Percentiles rank a stretch among this genome's conserved stretches.
phyloP scores from a whole-genome alignment of 2,888 invertebrate genomes.

The Caenorhabditis auriculariae region DNA sequence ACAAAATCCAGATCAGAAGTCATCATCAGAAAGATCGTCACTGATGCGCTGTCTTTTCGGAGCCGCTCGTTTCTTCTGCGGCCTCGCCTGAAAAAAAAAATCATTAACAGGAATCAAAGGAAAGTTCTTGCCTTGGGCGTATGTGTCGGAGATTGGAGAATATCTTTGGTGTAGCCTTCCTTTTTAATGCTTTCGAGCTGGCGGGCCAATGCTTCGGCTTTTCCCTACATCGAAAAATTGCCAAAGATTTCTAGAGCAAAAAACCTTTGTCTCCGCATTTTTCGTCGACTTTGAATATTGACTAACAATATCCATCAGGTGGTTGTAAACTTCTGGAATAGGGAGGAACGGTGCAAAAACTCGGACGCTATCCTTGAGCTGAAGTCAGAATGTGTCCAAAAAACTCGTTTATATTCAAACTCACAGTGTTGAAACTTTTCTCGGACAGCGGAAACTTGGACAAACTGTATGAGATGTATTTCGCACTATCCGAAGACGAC shows the following conservation, averaged over 20 bases:
- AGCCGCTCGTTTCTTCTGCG: too few species aligned
- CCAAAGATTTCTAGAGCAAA: slow-evolving; percentile 4
- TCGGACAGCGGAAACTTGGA: slow-evolving; percentile 27
- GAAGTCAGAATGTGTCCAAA: not conserved
- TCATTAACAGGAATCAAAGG: too few species aligned
- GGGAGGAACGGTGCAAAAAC: slow-evolving; percentile 23
- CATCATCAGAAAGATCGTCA: too few species aligned
- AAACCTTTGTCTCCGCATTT: slow-evolving; percentile 13
- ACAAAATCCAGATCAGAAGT: too few species aligned
- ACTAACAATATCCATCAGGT: slow-evolving; percentile 6
- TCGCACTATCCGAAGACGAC: slow-evolving; percentile 14
- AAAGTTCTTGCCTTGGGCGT: too few species aligned
- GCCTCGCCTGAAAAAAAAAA: too few species aligned
- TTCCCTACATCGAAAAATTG: not conserved
- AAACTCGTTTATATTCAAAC: not conserved
- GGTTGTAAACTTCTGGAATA: slow-evolving; percentile 5
- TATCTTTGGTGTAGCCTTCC: slow-evolving; percentile 14
- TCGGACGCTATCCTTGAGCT: slow-evolving; percentile 20
- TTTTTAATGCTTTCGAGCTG: slow-evolving; percentile 11
- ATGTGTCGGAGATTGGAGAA: too few species aligned
- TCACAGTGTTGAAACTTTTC: slow-evolving; percentile 20
- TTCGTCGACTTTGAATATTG: slow-evolving; percentile 7
- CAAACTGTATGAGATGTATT: slow-evolving; percentile 27
- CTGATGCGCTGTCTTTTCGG: too few species aligned
- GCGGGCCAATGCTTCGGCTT: slow-evolving; percentile 4